A percentile compares a stretch with the other conserved stretches of the same genome.
Conservation (phyloP, 2,113 vertebrate species). For the Xenotilapia leptura region DNA sequence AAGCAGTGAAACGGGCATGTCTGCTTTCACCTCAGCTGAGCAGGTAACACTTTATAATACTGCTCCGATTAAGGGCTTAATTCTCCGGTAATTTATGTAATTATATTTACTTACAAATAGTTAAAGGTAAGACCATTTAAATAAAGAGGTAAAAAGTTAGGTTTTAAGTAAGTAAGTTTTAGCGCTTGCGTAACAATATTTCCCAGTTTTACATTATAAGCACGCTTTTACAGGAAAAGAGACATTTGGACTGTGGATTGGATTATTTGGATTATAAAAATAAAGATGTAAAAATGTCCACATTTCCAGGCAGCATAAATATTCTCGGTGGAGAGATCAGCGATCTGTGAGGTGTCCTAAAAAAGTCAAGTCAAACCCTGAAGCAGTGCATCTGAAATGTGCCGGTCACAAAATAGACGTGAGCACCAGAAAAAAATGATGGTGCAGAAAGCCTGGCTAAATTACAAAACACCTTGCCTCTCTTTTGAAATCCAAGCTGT, state of each 20-base stretch:
- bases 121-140: neutral
- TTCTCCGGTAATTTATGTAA: neutral
- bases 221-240: neutral
- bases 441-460: neutral
- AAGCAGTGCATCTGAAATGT: neutral
- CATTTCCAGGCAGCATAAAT: neutral
- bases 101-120: neutral
- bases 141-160: neutral
- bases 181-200: neutral
- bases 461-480: neutral
- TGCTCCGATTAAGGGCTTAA: neutral
- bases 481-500: slow-evolving; percentile 28
- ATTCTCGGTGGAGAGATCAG: neutral
- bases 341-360: neutral
- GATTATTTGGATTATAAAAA: neutral
- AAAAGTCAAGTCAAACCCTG: neutral
- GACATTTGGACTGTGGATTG: neutral
- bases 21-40: neutral
- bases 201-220: neutral
- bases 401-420: neutral
- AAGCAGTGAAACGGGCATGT: neutral
- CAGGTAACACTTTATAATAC: neutral
- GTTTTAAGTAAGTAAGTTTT: neutral
- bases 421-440: neutral
- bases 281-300: neutral